Base-by-base conservation (phyloP, 1,140 invertebrate species). In the Adoxophyes honmai region DNA sequence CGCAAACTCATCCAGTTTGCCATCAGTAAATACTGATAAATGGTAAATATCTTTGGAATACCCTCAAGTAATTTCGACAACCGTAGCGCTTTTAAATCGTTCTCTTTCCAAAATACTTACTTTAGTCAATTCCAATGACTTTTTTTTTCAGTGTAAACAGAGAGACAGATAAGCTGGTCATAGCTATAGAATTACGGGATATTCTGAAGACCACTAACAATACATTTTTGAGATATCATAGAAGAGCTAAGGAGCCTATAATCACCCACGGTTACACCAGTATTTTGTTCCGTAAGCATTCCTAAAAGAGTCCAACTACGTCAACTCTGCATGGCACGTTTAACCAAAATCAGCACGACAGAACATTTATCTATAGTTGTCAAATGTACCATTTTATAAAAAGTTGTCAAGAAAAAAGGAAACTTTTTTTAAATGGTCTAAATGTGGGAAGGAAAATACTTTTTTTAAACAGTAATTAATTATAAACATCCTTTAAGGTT, bases 121-220 rank as follows among this genome's bases (percentile, higher is more conserved):
- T 2, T 28, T 28, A 28, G 6, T 3, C 21, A 28, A 28, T 2
- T 28, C 21, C n/a, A n/a, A n/a, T n/a, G n/a, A n/a, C n/a, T 8
- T 42, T 34, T 16, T n/a, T 60, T 67, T 66, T 37, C 52, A 71
- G 69, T 37, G 52, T 71, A 6, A 68, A 74, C 36, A 68, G 38
- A 44, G 60, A 59, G 16, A 67, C 68, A 1, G 59, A 71, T 42
- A 66, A 60, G 54, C 34, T 71, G 6, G 62, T 74, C 4, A 8
- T 74, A 6, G 36, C 62, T n/a, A 51, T 71, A n/a, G 61, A 61
- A 42, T 69, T 74, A 34, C 44, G 58, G 2, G 64, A 62, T 11
- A 9, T 67, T 8, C 56, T 34, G 4, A 36, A 56, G 13, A 42
- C 51, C 3, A 55, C 62, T 0, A 59, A 52, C 35, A 35, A 61